A percentile compares a stretch with the other conserved stretches of the same genome.
Conservation (phyloP, 2,888 invertebrate genomes). For the Liposcelis brunnea region DNA sequence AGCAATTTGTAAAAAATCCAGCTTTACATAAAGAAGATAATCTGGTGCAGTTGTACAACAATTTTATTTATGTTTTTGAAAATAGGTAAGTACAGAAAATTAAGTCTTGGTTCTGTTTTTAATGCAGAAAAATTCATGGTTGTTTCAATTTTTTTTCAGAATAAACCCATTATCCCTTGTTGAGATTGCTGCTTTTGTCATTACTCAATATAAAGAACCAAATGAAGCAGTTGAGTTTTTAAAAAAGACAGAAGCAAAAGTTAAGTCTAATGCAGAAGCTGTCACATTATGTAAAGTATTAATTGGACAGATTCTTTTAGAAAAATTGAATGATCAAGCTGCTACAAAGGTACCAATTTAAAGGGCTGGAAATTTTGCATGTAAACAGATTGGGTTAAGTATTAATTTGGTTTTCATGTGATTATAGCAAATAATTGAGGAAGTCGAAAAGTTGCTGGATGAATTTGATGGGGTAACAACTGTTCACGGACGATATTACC, state of each 20-base stretch:
- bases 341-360: conserved; percentile 42
- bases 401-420: neutral
- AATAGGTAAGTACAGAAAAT: conserved; percentile 55
- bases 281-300: conserved; percentile 76
- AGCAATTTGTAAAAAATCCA: conserved; percentile 61
- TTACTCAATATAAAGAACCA: conserved; percentile 60
- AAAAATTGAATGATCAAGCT: conserved; percentile 59
- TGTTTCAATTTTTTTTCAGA: conserved; percentile 35
- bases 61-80: conserved; percentile 85
- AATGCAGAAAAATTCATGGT: too few species aligned
- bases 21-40: conserved; percentile 57
- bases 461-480: conserved; percentile 82
- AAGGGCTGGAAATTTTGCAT: too few species aligned
- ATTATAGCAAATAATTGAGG: conserved; percentile 57
- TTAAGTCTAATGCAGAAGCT: conserved; percentile 72
- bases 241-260: conserved; percentile 73
- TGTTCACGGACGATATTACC: conserved; percentile 87
- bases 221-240: conserved; percentile 75
- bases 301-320: conserved; percentile 61
- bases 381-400: neutral
- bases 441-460: conserved; percentile 68
- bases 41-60: conserved; percentile 70
- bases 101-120: neutral
- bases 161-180: conserved; percentile 86
- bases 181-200: conserved; percentile 64